A percentile compares a stretch with the other conserved stretches of the same genome.
These are phyloP conservation scores for Pachyseris speciosa DNA, from an alignment of 64 coral and sea anemone species.

Conservation along the genomic window DNA sequence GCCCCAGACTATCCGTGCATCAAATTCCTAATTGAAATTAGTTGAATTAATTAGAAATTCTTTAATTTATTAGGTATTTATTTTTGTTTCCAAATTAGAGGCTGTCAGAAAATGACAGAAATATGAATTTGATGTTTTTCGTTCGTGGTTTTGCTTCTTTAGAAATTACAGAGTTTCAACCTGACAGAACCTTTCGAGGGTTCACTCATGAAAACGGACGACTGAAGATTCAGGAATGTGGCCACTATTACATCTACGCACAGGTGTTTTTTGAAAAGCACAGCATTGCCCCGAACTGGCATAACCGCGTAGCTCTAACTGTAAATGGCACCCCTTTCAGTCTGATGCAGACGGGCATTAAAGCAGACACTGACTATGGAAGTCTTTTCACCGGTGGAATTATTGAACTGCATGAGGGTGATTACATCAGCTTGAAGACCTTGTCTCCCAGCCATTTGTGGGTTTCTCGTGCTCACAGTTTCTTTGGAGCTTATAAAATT, in stretches of 20 bases:
- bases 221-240: background rate
- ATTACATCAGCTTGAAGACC: background rate
- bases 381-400: background rate
- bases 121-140: background rate
- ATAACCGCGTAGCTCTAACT: background rate
- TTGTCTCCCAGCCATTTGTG: background rate
- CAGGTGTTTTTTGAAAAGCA: background rate
- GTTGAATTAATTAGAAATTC: too few relatives aligned
- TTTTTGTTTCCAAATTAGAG: too few relatives aligned
- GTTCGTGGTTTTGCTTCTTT: background rate
- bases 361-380: background rate
- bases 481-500: conserved; percentile 19
- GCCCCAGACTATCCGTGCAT: too few relatives aligned
- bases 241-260: background rate
- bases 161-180: background rate
- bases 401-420: background rate
- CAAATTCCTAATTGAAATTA: too few relatives aligned
- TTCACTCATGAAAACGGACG: background rate
- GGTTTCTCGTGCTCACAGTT: background rate
- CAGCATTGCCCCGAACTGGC: too few relatives aligned
- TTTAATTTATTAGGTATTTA: too few relatives aligned
- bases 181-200: background rate
- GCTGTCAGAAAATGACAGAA: too few relatives aligned
- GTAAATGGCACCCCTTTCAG: background rate
- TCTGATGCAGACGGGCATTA: background rate